These are phyloP conservation scores for Tenthredo amoena DNA, from an alignment of 2,888 invertebrate species.

Conservation along the genomic window DNA sequence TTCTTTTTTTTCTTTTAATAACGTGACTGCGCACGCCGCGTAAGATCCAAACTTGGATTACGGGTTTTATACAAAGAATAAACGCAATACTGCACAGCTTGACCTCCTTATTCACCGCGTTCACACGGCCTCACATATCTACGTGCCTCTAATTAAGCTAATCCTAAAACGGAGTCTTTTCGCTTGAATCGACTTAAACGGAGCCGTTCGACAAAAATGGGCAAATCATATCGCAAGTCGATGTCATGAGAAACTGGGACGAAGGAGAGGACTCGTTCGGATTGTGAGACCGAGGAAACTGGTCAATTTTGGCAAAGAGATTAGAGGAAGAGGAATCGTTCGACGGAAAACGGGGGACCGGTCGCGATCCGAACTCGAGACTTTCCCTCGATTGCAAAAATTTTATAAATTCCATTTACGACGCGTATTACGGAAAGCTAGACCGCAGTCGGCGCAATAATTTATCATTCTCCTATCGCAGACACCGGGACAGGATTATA, in stretches of 20 bases:
- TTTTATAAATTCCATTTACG: not conserved
- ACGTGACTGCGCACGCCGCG: not conserved
- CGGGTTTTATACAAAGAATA: not conserved
- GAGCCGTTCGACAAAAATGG: not conserved
- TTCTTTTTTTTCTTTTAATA: not conserved
- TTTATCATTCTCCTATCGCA: not conserved
- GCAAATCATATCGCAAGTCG: not conserved
- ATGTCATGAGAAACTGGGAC: not conserved
- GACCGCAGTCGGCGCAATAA: not conserved
- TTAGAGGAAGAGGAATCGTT: not conserved
- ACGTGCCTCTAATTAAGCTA: not conserved
- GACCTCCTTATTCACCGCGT: constrained; percentile 19
- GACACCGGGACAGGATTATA: not conserved
- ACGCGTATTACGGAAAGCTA: not conserved
- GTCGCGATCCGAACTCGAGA: not conserved
- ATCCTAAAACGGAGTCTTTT: constrained; percentile 9
- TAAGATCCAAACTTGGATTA: not conserved
- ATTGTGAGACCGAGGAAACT: not conserved
- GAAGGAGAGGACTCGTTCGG: too few relatives aligned
- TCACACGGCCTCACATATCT: constrained; percentile 7
- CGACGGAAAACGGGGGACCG: not conserved
- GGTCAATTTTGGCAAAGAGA: not conserved
- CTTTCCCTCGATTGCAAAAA: not conserved
- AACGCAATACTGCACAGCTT: not conserved
- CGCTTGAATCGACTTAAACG: not conserved